Base-by-base conservation (phyloP, 2,888 invertebrate species). In the Plagodis dolabraria region DNA sequence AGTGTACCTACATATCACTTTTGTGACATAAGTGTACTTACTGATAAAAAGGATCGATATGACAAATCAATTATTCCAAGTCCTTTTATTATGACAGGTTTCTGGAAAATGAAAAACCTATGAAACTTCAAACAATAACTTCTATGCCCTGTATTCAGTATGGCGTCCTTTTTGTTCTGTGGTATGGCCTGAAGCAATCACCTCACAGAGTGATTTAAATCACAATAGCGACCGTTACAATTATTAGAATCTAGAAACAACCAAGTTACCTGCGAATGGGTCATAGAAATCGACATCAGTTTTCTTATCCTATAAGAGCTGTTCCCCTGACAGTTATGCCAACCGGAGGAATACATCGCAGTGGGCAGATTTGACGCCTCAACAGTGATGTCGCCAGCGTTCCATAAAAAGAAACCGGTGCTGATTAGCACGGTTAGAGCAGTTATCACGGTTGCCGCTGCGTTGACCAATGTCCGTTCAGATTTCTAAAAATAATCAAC, bases 291-390 rank as follows among this genome's bases (percentile, higher is more conserved):
- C 1, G 69, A 61, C 1, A 79, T 49, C 7, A 80, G 53, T 36
- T 68, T 73, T 43, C 81, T 68, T 36, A 79, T 33, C 0, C 73
- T 69, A 2, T 49, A n/a, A 0, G 74, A 67, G 6, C 70, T 60
- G 33, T 42, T 42, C 0, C 71, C 69, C 6, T 47, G 67, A 57
- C 76, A 78, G 62, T 80, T 64, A 11, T 79, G 57, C 82, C 82
- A 82, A 0, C 82, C 82, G 1, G 82, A 82, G 11, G 53, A 57
- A 53, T 74, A 82, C 56, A 87, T 82, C 0, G 86, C 81, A 7
- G 75, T 76, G 10, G 77, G 64, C 9, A 87, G 47, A 4, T 68
- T 63, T 0, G 76, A 71, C 0, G 81, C 80, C 71, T 82, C 83
- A 4, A 80, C 69, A 4, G 83, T 81, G 33, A 83, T 70, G 49